phyloP scores from a whole-genome alignment of 2,797 vertebrate genomes.

The Microcaecilia unicolor region DNA sequence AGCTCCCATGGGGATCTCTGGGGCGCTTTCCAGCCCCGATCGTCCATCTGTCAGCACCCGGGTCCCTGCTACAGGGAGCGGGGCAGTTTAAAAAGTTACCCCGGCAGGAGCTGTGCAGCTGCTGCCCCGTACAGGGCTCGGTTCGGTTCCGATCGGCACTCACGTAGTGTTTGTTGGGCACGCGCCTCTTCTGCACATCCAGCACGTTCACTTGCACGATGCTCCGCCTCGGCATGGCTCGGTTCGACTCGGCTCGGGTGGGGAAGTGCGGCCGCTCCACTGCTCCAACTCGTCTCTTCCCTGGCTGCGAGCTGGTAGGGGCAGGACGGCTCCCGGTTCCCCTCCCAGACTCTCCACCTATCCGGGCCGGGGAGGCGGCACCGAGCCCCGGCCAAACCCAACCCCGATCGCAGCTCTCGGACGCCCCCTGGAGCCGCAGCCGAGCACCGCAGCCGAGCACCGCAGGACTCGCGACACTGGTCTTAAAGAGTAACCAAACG shows the following conservation, averaged over 20 bases:
- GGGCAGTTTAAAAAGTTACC: too few species aligned
- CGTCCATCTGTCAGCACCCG: too few species aligned
- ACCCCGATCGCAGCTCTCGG: not conserved
- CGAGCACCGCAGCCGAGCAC: not conserved
- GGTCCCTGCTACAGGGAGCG: too few species aligned
- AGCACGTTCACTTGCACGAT: conserved; percentile 66
- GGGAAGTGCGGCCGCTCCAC: not conserved
- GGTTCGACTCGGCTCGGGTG: conserved; percentile 12
- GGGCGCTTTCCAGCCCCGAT: too few species aligned
- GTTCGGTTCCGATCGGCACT: too few species aligned
- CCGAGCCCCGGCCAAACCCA: too few species aligned
- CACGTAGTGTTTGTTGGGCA: conserved; percentile 71
- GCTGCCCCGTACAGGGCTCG: too few species aligned
- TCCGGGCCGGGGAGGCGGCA: not conserved
- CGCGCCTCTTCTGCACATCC: conserved; percentile 67
- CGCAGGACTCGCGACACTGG: too few species aligned
- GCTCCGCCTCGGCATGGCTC: conserved; percentile 57
- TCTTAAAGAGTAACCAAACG: too few species aligned
- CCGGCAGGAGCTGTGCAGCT: too few species aligned
- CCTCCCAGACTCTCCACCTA: too few species aligned
- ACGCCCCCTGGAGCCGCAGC: not conserved
- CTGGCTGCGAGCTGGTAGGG: conserved; percentile 3
- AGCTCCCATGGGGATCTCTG: too few species aligned
- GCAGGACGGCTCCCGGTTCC: conserved; percentile 1
- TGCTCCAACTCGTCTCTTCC: conserved; percentile 16